Evolutionary conservation across 2,888 invertebrate species (phyloP), one percentile per base, ranked within the genome.

Genomic region (Drosophila mulleri): DNA sequence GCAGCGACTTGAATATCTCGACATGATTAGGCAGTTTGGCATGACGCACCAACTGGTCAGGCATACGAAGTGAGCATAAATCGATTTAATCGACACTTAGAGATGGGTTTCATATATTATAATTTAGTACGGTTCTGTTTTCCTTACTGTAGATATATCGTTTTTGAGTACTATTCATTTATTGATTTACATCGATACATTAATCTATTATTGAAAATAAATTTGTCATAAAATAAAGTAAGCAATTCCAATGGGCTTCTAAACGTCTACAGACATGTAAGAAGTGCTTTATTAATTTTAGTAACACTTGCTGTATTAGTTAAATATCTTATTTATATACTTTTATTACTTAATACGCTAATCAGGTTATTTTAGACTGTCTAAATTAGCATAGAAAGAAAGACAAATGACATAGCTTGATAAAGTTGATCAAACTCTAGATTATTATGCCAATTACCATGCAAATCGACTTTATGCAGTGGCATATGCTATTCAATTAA

Each of bases 21-120:
- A 71, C 72, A 78, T 84, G 89, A 84, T 80, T 72, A 71, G 57
- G 89, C 87, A 69, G 69, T 78, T 83, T 72, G 52, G 44, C 59
- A 11, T 8, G 44, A 2, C 18, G 39, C 2, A 32, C 23, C 56
- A 39, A 72, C 45, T 67, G 67, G 73, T 61, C 63, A 60, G 44
- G 9, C 53, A 69, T 52, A 53, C 18, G 45, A 63, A n/a, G 14
- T 39, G 58, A 47, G 37, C 57, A 66, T 39, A 48, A 61, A 59
- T 60, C 35, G 32, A 35, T 50, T 32, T 50, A 32, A 6, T 50
- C 14, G 12, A 18, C n/a, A 32, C 11, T 6, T 12, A 0, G 48
- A 2, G 8, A 14, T 20, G 18, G 3, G 18, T 11, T 50, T 14
- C 18, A 3, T 4, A 8, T 18, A 32, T n/a, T 6, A 23, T 14